phyloP scores from a whole-genome alignment of 2,888 invertebrate species.

The Caenorhabditis afra region DNA sequence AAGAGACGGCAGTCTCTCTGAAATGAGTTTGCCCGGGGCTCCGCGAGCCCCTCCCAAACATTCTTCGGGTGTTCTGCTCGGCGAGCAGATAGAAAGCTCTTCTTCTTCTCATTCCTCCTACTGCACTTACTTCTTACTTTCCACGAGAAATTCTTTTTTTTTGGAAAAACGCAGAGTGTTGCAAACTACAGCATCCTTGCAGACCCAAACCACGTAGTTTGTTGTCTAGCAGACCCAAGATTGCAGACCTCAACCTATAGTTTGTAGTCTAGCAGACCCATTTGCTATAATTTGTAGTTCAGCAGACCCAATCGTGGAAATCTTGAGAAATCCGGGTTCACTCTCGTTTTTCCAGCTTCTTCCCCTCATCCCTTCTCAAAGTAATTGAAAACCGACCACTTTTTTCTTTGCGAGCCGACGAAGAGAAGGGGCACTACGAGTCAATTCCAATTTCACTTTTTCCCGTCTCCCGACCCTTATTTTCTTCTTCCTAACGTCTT shows the following conservation, averaged over 20 bases:
- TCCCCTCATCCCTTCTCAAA: background rate
- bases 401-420: background rate
- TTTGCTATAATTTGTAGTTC: no score
- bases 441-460: conserved; percentile 23
- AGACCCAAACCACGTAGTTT: no score
- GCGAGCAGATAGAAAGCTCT: background rate
- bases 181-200: no score
- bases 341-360: background rate
- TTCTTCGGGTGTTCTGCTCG: conserved; percentile 20
- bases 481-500: background rate
- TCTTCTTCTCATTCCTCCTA: background rate
- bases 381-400: conserved; percentile 29
- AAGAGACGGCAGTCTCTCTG: conserved; percentile 14
- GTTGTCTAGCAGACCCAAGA: no score
- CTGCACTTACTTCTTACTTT: background rate
- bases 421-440: background rate
- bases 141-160: no score
- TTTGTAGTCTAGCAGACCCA: conserved; percentile 18
- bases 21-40: conserved; percentile 36
- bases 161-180: no score
- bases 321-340: no score
- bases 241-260: background rate
- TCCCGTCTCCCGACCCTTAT: background rate
- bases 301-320: background rate
- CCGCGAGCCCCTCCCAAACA: background rate